These are phyloP conservation scores for Enteromius mattozi DNA, from an alignment of 2,797 vertebrate species.

Conservation along the genomic window DNA sequence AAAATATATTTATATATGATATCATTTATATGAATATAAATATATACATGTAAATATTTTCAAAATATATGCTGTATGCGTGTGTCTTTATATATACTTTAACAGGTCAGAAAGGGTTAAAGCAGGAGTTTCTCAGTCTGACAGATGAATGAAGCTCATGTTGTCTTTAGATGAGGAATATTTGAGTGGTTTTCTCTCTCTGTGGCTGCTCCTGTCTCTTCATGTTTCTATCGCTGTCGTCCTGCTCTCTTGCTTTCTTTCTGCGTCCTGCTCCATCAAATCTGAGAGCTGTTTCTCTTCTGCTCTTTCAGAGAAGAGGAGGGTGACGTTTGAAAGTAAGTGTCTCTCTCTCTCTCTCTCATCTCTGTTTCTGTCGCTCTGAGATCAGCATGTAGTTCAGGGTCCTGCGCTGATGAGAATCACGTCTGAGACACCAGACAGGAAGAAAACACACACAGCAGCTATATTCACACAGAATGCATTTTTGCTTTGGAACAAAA, in stretches of 20 bases:
- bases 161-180: neutral
- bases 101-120: neutral
- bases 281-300: slow-evolving; percentile 56
- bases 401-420: neutral
- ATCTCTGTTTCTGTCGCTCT: neutral
- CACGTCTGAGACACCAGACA: neutral
- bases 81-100: too few species aligned
- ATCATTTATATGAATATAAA: too few species aligned
- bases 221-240: slow-evolving; percentile 62
- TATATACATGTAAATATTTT: too few species aligned
- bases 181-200: slow-evolving; percentile 37
- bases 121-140: neutral
- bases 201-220: slow-evolving; percentile 39
- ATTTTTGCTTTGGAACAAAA: neutral
- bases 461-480: neutral
- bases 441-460: neutral
- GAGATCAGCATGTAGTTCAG: neutral
- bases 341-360: slow-evolving; percentile 61
- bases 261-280: slow-evolving; percentile 41
- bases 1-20: too few species aligned
- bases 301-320: slow-evolving; percentile 84
- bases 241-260: neutral
- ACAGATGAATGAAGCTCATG: neutral
- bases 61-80: too few species aligned
- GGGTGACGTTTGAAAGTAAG: slow-evolving; percentile 87